Percentiles rank a stretch among this genome's conserved stretches.
Conservation (phyloP, 2,113 vertebrate genomes). For the Rattus norvegicus region GRCr8 NC_086035.1:3966501-3967000, state of each 20-base stretch:
- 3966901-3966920: neutral
- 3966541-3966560: neutral
- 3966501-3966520: neutral
- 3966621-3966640: neutral
- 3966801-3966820: neutral
- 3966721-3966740: neutral
- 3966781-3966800: neutral
- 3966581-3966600: neutral
- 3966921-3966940: neutral
- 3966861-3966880: neutral
- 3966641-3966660: neutral
- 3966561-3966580: neutral
- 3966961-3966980: neutral
- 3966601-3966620: neutral
- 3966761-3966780: neutral
- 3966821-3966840: neutral
- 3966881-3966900: neutral
- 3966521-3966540: neutral
- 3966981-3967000: no score
- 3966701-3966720: constrained; percentile 1
- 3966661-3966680: neutral
- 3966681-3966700: neutral
- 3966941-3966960: neutral
- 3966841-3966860: neutral
- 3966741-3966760: neutral